These are phyloP conservation scores for Epistrophe grossulariae DNA, from an alignment of 2,888 invertebrate species.

Conservation along the genomic window DNA sequence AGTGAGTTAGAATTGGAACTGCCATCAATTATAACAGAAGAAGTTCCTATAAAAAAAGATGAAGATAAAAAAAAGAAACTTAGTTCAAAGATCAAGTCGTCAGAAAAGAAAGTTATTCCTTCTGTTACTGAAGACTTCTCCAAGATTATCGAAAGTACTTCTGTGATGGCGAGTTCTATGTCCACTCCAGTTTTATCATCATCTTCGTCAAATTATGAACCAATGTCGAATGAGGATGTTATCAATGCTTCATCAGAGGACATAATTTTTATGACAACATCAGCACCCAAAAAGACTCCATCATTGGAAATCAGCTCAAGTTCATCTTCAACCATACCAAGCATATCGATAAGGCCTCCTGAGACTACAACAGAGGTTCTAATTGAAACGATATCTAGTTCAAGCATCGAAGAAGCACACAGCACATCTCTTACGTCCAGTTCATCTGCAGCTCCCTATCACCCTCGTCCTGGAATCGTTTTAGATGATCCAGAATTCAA, in stretches of 20 bases:
- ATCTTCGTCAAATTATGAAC: constrained; percentile 79
- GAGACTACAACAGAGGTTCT: constrained; percentile 45
- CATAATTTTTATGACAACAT: constrained; percentile 80
- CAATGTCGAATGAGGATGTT: constrained; percentile 80
- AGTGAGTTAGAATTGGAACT: constrained; percentile 61
- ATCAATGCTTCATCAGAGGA: constrained; percentile 82
- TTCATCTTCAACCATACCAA: constrained; percentile 42
- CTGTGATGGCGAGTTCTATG: constrained; percentile 78
- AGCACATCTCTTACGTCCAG: constrained; percentile 70
- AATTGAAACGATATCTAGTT: constrained; percentile 49
- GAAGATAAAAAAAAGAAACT: constrained; percentile 81
- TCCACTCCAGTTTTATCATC: constrained; percentile 78
- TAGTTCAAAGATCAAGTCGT: constrained; percentile 80
- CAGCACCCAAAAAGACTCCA: constrained; percentile 80
- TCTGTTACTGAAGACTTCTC: constrained; percentile 80
- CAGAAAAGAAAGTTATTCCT: constrained; percentile 77
- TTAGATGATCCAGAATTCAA: constrained; percentile 93
- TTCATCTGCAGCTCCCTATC: constrained; percentile 85
- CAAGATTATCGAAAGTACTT: constrained; percentile 81
- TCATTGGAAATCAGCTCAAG: constrained; percentile 77
- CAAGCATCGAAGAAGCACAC: constrained; percentile 64
- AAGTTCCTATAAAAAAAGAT: constrained; percentile 79
- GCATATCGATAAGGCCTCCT: constrained; percentile 62
- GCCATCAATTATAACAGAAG: constrained; percentile 59
- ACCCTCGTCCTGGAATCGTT: constrained; percentile 93